A percentile compares a stretch with the other conserved stretches of the same genome.
Evolutionary conservation across 2,888 invertebrate genomes (phyloP).

Genomic region (Rutpela maculata): DNA sequence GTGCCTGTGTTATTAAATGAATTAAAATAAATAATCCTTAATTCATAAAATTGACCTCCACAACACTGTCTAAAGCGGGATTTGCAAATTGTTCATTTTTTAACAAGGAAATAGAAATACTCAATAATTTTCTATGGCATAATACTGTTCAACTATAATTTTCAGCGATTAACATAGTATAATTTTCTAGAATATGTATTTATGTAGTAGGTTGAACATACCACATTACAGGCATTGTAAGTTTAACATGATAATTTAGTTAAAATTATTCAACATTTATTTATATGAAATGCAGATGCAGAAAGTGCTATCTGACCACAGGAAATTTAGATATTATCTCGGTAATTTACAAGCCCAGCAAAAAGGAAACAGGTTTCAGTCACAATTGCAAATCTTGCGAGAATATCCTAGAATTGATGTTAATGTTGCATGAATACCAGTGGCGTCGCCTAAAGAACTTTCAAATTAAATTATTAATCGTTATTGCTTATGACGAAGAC

Average conservation of each 20-base stretch:
- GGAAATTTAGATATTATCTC: constrained; percentile 37
- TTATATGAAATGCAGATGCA: constrained; percentile 24
- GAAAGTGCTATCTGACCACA: constrained; percentile 26
- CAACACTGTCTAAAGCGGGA: not conserved
- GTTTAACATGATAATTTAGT: not conserved
- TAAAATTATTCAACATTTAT: constrained; percentile 6
- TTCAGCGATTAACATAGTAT: not conserved
- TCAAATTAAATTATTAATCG: too few relatives aligned
- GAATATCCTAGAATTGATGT: constrained; percentile 3
- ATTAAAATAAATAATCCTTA: too few relatives aligned
- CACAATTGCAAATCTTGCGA: constrained; percentile 27
- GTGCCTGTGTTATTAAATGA: too few relatives aligned
- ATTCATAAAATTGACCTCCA: too few relatives aligned
- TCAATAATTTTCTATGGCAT: not conserved
- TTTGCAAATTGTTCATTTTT: not conserved
- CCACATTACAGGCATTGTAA: not conserved
- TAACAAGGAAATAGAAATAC: not conserved
- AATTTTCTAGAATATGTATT: not conserved
- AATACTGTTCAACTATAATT: not conserved
- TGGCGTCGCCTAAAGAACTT: not conserved
- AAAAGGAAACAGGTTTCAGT: constrained; percentile 36
- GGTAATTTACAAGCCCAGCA: constrained; percentile 35
- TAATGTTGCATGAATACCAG: constrained; percentile 8
- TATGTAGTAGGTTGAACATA: not conserved
- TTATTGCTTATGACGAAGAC: too few relatives aligned